phyloP scores from a whole-genome alignment of 2,888 invertebrate genomes.

The Mythimna ferrago region DNA sequence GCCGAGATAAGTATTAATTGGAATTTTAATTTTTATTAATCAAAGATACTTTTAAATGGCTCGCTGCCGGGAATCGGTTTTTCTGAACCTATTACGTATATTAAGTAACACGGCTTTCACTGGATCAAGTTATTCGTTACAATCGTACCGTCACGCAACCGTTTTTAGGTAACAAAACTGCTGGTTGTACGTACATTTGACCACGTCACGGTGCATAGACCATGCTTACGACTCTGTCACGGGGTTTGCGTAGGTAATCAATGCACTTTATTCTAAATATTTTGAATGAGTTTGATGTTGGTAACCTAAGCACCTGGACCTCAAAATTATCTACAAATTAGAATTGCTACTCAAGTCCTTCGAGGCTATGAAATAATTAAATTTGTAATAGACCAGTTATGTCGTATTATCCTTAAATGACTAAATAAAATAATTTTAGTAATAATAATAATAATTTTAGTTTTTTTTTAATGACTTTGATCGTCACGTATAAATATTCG shows the following conservation, averaged over 20 bases:
- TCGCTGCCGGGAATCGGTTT: conserved; percentile 71
- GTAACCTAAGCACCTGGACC: too few species aligned
- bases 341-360: background rate
- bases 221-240: conserved; percentile 17
- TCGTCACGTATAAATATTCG: background rate
- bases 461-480: background rate
- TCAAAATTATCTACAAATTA: background rate
- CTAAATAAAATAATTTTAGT: background rate
- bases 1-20: conserved; percentile 84
- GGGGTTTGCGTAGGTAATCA: conserved; percentile 30
- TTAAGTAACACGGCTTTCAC: conserved; percentile 87
- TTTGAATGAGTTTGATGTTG: background rate
- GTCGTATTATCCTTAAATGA: background rate
- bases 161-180: conserved; percentile 82
- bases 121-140: conserved; percentile 81
- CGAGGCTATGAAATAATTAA: conserved; percentile 8
- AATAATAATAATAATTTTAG: too few species aligned
- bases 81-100: conserved; percentile 79
- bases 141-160: conserved; percentile 82
- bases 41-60: conserved; percentile 75
- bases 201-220: conserved; percentile 63
- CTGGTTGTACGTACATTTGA: conserved; percentile 69
- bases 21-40: conserved; percentile 85
- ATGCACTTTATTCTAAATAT: background rate
- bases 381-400: background rate